Evolutionary conservation across 2,797 vertebrate genomes (phyloP).

Genomic region (Serranus cabrilla): DNA sequence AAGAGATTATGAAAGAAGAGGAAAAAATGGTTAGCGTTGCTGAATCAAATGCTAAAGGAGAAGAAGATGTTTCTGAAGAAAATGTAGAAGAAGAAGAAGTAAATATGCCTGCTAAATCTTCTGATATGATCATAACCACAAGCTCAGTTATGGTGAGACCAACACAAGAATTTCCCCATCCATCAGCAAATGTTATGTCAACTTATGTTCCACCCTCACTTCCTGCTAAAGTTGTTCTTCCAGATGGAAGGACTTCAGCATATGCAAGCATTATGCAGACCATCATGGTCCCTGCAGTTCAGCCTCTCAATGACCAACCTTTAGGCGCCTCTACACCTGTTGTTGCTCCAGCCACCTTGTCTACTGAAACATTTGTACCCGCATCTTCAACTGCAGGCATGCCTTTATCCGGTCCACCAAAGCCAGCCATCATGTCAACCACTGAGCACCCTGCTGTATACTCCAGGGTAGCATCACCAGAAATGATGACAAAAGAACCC

Average conservation of each 20-base stretch:
- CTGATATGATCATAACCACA: slow-evolving; percentile 76
- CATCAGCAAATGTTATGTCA: slow-evolving; percentile 61
- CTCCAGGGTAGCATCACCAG: slow-evolving; percentile 87
- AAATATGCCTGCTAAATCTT: slow-evolving; percentile 50
- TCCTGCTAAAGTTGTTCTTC: slow-evolving; percentile 81
- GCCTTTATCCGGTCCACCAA: slow-evolving; percentile 53
- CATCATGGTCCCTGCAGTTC: slow-evolving; percentile 84
- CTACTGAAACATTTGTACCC: slow-evolving; percentile 32
- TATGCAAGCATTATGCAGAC: slow-evolving; percentile 96
- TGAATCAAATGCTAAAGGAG: slow-evolving; percentile 64
- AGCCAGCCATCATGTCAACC: slow-evolving; percentile 61
- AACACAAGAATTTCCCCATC: slow-evolving; percentile 61
- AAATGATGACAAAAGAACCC: slow-evolving; percentile 82
- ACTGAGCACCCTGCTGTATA: slow-evolving; percentile 88
- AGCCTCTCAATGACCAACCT: slow-evolving; percentile 56
- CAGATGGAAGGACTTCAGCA: slow-evolving; percentile 88
- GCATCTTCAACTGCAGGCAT: slow-evolving; percentile 39
- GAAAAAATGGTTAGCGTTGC: slow-evolving; percentile 46
- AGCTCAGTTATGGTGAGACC: slow-evolving; percentile 73
- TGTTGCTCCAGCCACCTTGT: slow-evolving; percentile 18
- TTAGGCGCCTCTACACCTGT: slow-evolving; percentile 59
- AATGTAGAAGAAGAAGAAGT: slow-evolving; percentile 61
- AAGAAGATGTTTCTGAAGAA: slow-evolving; percentile 47
- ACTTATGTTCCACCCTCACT: slow-evolving; percentile 69
- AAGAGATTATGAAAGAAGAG: slow-evolving; percentile 65